phyloP scores from a whole-genome alignment of 2,888 invertebrate species.

The Coenonympha arcania region DNA sequence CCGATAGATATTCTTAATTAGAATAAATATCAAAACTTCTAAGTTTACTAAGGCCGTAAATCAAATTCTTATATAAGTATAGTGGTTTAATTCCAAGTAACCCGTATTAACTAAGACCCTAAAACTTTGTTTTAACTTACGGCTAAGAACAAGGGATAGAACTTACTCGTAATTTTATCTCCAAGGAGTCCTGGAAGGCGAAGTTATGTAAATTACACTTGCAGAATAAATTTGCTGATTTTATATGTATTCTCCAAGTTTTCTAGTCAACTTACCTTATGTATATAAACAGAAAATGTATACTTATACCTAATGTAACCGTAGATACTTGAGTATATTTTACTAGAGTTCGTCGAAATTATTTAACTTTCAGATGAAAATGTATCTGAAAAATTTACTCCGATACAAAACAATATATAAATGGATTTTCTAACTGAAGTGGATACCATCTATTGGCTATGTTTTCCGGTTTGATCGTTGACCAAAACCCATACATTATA shows the following conservation, averaged over 20 bases:
- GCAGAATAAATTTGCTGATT: neutral
- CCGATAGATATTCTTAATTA: neutral
- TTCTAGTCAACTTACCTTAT: neutral
- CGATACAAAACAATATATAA: no score
- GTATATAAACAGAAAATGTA: neutral
- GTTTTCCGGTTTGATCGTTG: neutral
- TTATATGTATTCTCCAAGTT: neutral
- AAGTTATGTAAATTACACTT: conserved; percentile 5
- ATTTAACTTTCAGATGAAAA: no score
- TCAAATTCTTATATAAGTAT: conserved; percentile 1
- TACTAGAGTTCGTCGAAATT: no score
- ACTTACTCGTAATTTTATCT: conserved; percentile 20
- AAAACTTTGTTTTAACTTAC: conserved; percentile 21
- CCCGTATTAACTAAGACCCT: conserved; percentile 18
- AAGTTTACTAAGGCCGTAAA: conserved; percentile 1
- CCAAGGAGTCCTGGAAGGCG: neutral
- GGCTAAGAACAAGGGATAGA: conserved; percentile 15
- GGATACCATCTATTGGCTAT: no score
- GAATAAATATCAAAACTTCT: neutral
- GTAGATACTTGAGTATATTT: no score
- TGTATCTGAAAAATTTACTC: no score
- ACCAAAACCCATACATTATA: conserved; percentile 13
- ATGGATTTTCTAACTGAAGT: no score
- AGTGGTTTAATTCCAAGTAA: conserved; percentile 10
- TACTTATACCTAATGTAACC: no score